Base-by-base conservation (phyloP, 2,113 vertebrate species). In the Cynopterus brachyotis region DNA sequence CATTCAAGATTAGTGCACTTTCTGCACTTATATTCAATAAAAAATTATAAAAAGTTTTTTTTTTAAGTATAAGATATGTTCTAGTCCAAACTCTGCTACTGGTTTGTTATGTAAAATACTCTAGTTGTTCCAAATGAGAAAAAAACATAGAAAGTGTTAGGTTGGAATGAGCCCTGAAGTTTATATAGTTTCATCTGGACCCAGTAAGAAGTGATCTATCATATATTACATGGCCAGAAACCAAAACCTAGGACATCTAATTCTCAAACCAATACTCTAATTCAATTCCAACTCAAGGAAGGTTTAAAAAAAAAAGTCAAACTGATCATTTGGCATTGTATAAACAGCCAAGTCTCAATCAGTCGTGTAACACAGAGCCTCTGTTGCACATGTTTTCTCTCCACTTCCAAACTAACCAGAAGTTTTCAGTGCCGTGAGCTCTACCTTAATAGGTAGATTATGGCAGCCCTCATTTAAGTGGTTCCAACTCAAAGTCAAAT, bases 401-500 rank as follows among this genome's bases (percentile, higher is more conserved):
- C 55, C 4, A 12, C 24, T 88, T 93, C 30, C 73, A 59, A 96
- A 96, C 7, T n/a, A 92, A 72, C 6, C 50, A 60, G 32, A 95
- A 87, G 22, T 70, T 83, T 90, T 5, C 24, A 90, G n/a, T 83
- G 2, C 47, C 35, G 55, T 73, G 32, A 83, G 37, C 57, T 81
- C 50, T 53, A 37, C n/a, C 13, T 57, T 32, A 90, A 83, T 80
- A 79, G n/a, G 15, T 55, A 87, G 19, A 86, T 89, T n/a, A 64
- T 11, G 10, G 26, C 59, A 73, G 15, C 50, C 28, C 19, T 32
- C 24, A 67, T n/a, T 72, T 67, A 80, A 35, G 45, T 35, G 50
- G 19, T 66, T 70, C 42, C 62, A 92, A 67, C 19, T 90, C 80
- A 92, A 87, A 84, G 79, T 80, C 75, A 81, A 92, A 47, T 66